These are phyloP conservation scores for Zeuzera pyrina DNA, from an alignment of 2,888 invertebrate species.

Conservation along the genomic window DNA sequence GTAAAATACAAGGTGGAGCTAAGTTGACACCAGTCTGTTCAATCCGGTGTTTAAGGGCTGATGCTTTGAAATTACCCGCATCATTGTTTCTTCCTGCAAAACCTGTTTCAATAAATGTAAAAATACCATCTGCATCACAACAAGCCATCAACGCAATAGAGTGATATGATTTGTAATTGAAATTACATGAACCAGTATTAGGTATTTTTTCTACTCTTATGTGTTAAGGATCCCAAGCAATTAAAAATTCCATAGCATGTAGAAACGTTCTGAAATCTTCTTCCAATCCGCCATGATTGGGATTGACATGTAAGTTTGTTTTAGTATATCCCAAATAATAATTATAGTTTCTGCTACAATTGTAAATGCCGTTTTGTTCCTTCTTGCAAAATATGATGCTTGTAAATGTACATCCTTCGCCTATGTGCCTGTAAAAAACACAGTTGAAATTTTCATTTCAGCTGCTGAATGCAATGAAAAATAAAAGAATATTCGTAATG, in stretches of 20 bases:
- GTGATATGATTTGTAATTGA: constrained; percentile 24
- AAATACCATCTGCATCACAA: constrained; percentile 25
- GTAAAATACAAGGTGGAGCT: no score
- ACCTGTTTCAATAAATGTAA: constrained; percentile 25
- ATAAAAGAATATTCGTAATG: neutral
- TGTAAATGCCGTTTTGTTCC: neutral
- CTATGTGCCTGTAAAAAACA: neutral
- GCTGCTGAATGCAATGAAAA: neutral
- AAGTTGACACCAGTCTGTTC: no score
- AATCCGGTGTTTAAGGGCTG: no score
- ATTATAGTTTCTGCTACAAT: neutral
- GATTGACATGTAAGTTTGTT: neutral
- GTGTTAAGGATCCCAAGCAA: neutral
- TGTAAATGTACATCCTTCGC: neutral
- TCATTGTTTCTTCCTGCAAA: constrained; percentile 26
- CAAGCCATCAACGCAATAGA: constrained; percentile 24
- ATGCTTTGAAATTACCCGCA: no score
- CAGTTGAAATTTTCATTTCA: neutral
- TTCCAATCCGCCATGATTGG: neutral
- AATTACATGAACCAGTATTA: constrained; percentile 19
- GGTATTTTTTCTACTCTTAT: constrained; percentile 1
- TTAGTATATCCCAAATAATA: neutral
- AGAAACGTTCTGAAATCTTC: neutral
- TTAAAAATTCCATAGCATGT: neutral
- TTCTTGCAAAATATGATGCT: neutral